Conservation (phyloP, 2,113 vertebrate genomes). For the Crotalus viridis region DNA sequence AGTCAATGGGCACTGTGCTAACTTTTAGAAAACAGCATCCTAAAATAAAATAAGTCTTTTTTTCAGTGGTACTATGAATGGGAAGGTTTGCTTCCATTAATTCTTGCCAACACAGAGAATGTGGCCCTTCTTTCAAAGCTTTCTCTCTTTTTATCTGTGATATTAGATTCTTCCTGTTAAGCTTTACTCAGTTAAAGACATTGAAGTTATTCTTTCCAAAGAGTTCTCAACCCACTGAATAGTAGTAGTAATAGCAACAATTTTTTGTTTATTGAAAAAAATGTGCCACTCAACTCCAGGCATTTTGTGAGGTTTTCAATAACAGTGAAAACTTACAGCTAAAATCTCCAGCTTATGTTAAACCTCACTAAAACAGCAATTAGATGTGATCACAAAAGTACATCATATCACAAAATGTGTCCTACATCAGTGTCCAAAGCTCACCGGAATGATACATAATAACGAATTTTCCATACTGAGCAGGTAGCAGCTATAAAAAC, state of each 20-base stretch:
- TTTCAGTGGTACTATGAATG: conserved; percentile 35
- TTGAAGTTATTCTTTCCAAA: conserved; percentile 38
- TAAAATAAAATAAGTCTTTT: conserved; percentile 45
- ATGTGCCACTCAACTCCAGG: background rate
- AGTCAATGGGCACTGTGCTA: background rate
- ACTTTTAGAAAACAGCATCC: background rate
- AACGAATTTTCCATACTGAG: conserved; percentile 40
- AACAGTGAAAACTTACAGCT: background rate
- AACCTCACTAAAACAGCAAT: background rate
- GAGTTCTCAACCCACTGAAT: conserved; percentile 41
- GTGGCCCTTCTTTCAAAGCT: conserved; percentile 54
- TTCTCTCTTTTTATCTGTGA: conserved; percentile 62
- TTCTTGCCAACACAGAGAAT: conserved; percentile 62
- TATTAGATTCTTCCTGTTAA: conserved; percentile 57
- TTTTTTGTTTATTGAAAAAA: background rate
- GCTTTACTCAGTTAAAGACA: conserved; percentile 61
- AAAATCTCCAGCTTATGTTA: background rate
- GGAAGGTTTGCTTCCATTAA: conserved; percentile 60
- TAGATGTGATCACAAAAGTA: background rate
- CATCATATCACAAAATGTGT: background rate
- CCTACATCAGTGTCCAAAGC: background rate
- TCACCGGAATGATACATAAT: conserved; percentile 33
- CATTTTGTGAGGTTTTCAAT: background rate
- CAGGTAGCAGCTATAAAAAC: conserved; percentile 53
- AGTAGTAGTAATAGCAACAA: background rate